Evolutionary conservation across 2,888 invertebrate species (phyloP).

Genomic region (Leucophenga maculata): DNA sequence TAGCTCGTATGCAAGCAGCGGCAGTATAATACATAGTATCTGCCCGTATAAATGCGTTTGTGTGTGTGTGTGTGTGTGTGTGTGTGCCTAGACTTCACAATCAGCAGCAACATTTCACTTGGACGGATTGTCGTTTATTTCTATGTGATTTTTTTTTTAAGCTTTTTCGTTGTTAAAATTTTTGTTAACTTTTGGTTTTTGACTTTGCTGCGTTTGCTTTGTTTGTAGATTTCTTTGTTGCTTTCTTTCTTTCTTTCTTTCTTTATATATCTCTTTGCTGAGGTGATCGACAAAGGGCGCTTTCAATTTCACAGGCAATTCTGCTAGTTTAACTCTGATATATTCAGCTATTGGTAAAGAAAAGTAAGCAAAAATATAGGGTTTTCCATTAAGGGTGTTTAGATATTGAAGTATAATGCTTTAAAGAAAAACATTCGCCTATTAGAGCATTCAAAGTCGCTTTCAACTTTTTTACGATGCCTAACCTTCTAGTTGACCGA

Average conservation of each 20-base stretch:
- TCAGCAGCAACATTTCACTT: conserved; percentile 57
- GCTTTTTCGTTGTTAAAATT: conserved; percentile 17
- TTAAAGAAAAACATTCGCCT: too few relatives aligned
- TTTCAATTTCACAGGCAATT: conserved; percentile 37
- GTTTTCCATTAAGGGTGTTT: too few relatives aligned
- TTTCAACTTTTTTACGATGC: too few relatives aligned
- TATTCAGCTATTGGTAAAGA: too few relatives aligned
- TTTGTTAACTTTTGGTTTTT: conserved; percentile 38
- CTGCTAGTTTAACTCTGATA: too few relatives aligned
- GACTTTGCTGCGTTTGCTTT: conserved; percentile 54
- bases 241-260: conserved; percentile 64
- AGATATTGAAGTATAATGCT: too few relatives aligned
- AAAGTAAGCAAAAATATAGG: too few relatives aligned
- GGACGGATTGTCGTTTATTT: conserved; percentile 37
- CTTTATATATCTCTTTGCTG: conserved; percentile 53
- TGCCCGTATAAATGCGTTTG: conserved; percentile 21
- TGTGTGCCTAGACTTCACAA: conserved; percentile 57
- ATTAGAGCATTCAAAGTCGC: too few relatives aligned
- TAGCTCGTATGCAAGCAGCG: conserved; percentile 46
- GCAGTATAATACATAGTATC: conserved; percentile 8
- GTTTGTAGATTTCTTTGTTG: conserved; percentile 35
- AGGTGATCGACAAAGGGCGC: conserved; percentile 43
- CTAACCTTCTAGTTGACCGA: too few relatives aligned
- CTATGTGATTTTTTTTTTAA: conserved; percentile 47
- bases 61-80: conserved; percentile 25